Evolutionary conservation across 2,113 vertebrate genomes (phyloP), one percentile per base, ranked within the genome.

Genomic region (Abramis brama): DNA sequence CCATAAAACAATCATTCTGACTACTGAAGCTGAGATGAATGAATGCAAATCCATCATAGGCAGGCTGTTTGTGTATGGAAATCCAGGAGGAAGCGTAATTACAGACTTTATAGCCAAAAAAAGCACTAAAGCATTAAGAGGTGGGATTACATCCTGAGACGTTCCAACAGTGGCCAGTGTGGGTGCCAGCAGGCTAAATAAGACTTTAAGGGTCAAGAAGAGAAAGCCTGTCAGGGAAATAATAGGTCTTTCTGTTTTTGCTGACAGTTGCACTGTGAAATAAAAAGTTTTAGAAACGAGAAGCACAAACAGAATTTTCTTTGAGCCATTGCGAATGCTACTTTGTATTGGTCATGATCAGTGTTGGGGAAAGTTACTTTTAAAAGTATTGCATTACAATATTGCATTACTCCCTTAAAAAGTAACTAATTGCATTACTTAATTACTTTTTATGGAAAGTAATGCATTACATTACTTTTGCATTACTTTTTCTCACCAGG

Each of bases 1-100:
- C 62, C 79, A 82, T 82, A 82, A 82, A 82, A 82, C 79, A 82
- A 82, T 82, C 79, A 82, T 82, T 82, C 79, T 52, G 64, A 82
- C 79, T 82, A 82, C 62, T 75, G 74, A 75, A 70, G 79, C 79
- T 52, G 27, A 21, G 60, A 75, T 45, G 23, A 85, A 76, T 47
- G 74, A 62, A 85, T 77, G 83, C 71, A 85, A 85, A 85, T 85
- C 70, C 74, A 76, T 76, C 83, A 85, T 43, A 50, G 73, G 83
- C 79, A 30, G 50, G 55, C 83, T 85, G 83, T 76, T 75, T 85
- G 73, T 76, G 57, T 25, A 75, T 76, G 83, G 68, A 85, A 85
- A 76, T 85, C 70, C 70, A 62, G 39, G 71, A 75, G 73, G 83
- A 77, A 85, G 73, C 39, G 17, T 85, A 85, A 85, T 77, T 64